phyloP scores from a whole-genome alignment of 2,797 vertebrate genomes.

The Poeciliopsis turneri region DNA sequence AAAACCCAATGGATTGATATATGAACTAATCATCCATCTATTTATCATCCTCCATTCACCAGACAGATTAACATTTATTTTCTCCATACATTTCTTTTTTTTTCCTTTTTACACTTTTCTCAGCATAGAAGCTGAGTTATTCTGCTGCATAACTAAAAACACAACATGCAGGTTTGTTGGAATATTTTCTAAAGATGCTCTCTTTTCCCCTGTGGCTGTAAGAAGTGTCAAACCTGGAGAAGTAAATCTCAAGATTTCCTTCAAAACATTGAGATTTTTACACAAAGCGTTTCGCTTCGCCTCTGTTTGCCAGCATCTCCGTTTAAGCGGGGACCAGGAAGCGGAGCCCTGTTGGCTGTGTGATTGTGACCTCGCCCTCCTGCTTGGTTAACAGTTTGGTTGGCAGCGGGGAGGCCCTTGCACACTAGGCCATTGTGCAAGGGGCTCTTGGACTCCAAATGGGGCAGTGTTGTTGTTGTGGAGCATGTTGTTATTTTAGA shows the following conservation, averaged over 20 bases:
- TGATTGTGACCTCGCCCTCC: constrained; percentile 62
- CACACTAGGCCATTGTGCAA: constrained; percentile 77
- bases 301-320: constrained; percentile 3
- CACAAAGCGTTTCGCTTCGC: constrained; percentile 13
- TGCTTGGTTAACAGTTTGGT: constrained; percentile 66
- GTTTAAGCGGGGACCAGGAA: constrained; percentile 38
- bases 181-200: background rate
- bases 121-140: background rate
- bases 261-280: too few relatives aligned
- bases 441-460: constrained; percentile 66
- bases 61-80: background rate
- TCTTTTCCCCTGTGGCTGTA: background rate
- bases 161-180: background rate
- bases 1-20: background rate
- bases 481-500: constrained; percentile 76
- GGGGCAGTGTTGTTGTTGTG: constrained; percentile 72
- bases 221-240: background rate
- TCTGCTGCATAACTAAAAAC: background rate
- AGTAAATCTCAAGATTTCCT: background rate
- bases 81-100: too few relatives aligned
- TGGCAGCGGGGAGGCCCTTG: constrained; percentile 63
- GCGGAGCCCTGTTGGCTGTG: constrained; percentile 44
- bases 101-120: background rate
- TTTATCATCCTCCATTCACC: background rate
- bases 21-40: background rate